Evolutionary conservation across 2,888 invertebrate species (phyloP).

Genomic region (Slavum lentiscoides): DNA sequence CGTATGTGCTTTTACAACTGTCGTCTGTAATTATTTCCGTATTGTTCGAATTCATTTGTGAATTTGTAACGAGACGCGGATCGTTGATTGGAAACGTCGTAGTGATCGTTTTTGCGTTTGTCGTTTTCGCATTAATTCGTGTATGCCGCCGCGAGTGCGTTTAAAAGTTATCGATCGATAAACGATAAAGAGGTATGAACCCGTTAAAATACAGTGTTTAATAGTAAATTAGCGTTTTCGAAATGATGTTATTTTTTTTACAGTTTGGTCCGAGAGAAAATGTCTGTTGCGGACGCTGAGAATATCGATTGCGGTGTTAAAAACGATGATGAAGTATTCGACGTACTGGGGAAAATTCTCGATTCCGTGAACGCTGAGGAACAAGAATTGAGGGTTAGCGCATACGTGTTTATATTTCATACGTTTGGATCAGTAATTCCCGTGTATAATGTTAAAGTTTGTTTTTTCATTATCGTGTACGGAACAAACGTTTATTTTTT

Average conservation of each 20-base stretch:
- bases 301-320: background rate
- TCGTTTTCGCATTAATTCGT: too few species aligned
- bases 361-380: slow-evolving; percentile 14
- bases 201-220: background rate
- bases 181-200: background rate
- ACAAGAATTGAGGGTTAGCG: slow-evolving; percentile 31
- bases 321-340: slow-evolving; percentile 4
- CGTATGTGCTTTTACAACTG: too few species aligned
- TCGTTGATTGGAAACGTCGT: too few species aligned
- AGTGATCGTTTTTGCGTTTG: too few species aligned
- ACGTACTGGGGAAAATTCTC: slow-evolving; percentile 16
- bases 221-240: background rate
- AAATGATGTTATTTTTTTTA: background rate
- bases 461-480: background rate
- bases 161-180: background rate
- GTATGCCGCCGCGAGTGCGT: too few species aligned
- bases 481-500: too few species aligned
- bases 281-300: slow-evolving; percentile 5
- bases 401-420: background rate
- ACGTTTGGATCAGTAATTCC: background rate
- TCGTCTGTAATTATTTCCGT: too few species aligned
- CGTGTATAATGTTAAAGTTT: background rate
- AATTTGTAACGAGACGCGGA: too few species aligned
- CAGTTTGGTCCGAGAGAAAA: background rate
- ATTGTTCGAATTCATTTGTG: too few species aligned